Base-by-base conservation (phyloP, 2,888 invertebrate species). In the Calliopum simillimum region DNA sequence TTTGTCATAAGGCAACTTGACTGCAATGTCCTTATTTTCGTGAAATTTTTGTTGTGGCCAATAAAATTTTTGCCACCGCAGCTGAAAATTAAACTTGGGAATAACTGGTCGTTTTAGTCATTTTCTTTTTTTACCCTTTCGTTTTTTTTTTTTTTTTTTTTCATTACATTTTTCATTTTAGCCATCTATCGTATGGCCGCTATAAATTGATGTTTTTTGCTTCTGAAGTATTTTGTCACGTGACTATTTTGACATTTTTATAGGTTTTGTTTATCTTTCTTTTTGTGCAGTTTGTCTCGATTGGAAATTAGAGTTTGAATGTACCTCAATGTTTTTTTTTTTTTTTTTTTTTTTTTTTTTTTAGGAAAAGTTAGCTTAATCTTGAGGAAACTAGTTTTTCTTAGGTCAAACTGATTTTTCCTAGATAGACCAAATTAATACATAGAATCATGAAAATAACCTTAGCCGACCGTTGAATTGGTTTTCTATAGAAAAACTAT, bases 161-260 rank as follows among this genome's bases (percentile, higher is more conserved):
- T 49, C 8, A 2, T 49, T 2, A 4, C 53, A 8, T 51, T 51
- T 19, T 53, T 53, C 19, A 23, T 21, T 11, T 5, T 23, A 13
- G 12, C 23, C 19, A 23, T 53, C 23, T 21, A 23, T 16, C 13
- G 51, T 16, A 3, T 5, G 19, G 21, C 4, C 19, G 12, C 23
- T 16, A 53, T 21, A 53, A 51, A 53, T 19, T 51, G 2, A 8
- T 53, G n/a, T 53, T 53, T 23, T 4, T 14, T 19, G 21, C 23
- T 53, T 53, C 13, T 23, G 19, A 53, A 23, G 6, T 53, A 53
- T 53, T 19, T 23, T 21, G 21, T 21, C 53, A 53, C 53, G 21
- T 53, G 53, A 23, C 12, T 23, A 53, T 53, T 53, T 53, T 53
- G 21, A 53, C 53, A 53, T 23, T 53, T 53, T 53, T 53, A 23